A percentile compares a stretch with the other conserved stretches of the same genome.
Conservation (phyloP, 2,797 vertebrate genomes). For the Podargus strigoides region DNA sequence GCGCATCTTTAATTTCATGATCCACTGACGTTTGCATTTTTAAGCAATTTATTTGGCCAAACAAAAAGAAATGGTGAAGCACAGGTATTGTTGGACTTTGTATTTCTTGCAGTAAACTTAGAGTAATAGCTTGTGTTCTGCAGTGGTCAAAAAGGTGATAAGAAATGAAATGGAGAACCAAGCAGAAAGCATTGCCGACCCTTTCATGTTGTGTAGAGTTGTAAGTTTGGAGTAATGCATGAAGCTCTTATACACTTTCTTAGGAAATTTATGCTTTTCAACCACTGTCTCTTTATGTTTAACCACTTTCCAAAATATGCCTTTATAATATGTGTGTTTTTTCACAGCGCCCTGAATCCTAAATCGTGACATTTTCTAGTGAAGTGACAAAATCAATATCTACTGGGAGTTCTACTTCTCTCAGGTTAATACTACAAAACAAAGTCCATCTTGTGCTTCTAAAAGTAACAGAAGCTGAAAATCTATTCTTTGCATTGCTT, state of each 20-base stretch:
- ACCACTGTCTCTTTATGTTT: background rate
- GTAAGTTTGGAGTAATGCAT: background rate
- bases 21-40: background rate
- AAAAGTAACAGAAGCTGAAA: background rate
- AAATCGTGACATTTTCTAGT: background rate
- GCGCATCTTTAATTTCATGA: background rate
- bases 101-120: background rate
- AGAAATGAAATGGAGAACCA: background rate
- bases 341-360: background rate
- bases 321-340: rapidly evolving
- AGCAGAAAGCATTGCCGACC: background rate
- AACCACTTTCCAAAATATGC: background rate
- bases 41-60: background rate
- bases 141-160: background rate
- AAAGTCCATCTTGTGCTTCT: background rate
- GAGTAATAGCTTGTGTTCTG: background rate
- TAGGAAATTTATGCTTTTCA: background rate
- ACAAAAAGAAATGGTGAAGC: background rate
- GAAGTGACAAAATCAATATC: background rate
- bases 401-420: background rate
- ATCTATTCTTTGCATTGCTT: background rate
- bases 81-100: rapidly evolving
- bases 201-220: background rate
- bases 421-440: background rate
- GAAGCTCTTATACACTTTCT: background rate